Conservation (phyloP, 2,888 invertebrate species). For the Physocephala rufipes region DNA sequence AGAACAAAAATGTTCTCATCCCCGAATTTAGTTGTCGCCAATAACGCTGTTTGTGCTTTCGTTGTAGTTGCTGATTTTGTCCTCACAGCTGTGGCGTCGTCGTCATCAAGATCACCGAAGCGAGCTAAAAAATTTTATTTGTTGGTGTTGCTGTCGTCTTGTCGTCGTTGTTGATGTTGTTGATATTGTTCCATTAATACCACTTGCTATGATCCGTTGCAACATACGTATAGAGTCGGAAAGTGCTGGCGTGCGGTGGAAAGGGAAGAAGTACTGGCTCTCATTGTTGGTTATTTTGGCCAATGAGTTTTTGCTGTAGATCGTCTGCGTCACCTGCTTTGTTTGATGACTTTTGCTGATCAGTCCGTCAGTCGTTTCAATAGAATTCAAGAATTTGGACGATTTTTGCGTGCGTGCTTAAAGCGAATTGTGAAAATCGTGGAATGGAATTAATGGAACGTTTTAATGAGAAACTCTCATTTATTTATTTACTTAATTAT, state of each 20-base stretch:
- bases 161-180: slow-evolving; percentile 8
- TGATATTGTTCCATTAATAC: slow-evolving; percentile 7
- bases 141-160: slow-evolving; percentile 17
- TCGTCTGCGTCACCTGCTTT: slow-evolving; percentile 17
- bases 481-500: too few relatives aligned
- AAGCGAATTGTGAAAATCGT: neutral
- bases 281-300: neutral
- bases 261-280: neutral
- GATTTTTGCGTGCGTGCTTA: slow-evolving; percentile 11
- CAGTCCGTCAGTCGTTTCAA: slow-evolving; percentile 23
- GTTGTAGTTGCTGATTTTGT: neutral
- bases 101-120: slow-evolving; percentile 1
- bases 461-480: neutral
- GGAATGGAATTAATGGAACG: neutral
- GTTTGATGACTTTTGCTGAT: too few relatives aligned
- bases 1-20: slow-evolving; percentile 20
- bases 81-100: neutral
- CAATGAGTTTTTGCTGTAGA: slow-evolving; percentile 21
- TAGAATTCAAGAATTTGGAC: slow-evolving; percentile 29
- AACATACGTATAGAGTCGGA: neutral
- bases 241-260: neutral
- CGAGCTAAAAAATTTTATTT: neutral
- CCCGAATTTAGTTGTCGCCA: slow-evolving; percentile 21
- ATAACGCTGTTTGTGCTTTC: slow-evolving; percentile 2
- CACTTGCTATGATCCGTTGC: neutral